Conservation (phyloP, 2,888 invertebrate genomes). For the Cerceris rybyensis region DNA sequence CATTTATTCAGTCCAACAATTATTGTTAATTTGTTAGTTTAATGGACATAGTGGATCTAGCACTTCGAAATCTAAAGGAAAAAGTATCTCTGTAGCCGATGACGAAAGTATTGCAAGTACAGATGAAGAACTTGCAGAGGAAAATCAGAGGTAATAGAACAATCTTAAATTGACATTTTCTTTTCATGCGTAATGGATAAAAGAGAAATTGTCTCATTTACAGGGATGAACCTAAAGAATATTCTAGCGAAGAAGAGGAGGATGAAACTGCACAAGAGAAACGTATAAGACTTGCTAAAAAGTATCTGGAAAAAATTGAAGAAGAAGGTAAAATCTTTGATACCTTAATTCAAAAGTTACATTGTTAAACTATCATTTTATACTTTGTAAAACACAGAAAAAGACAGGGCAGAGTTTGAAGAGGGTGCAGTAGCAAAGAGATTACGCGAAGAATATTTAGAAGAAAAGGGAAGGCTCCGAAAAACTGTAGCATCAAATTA, state of each 20-base stretch:
- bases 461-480: conserved; percentile 91
- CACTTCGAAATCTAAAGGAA: conserved; percentile 58
- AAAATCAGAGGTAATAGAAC: conserved; percentile 67
- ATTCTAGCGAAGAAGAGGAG: conserved; percentile 84
- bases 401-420: conserved; percentile 86
- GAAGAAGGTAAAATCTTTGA: conserved; percentile 84
- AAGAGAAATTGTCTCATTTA: neutral
- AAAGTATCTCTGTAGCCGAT: conserved; percentile 60
- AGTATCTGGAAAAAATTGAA: conserved; percentile 93
- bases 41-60: conserved; percentile 50
- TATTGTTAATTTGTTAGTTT: conserved; percentile 49
- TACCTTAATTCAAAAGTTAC: neutral
- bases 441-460: conserved; percentile 92
- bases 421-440: conserved; percentile 88
- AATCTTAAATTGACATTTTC: conserved; percentile 2
- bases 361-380: neutral
- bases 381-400: conserved; percentile 82
- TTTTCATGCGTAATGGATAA: neutral
- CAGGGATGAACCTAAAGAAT: conserved; percentile 51
- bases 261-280: conserved; percentile 95
- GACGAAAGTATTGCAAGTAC: conserved; percentile 78
- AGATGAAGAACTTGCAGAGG: conserved; percentile 78
- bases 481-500: conserved; percentile 88
- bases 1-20: conserved; percentile 19
- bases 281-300: conserved; percentile 93